A percentile compares a stretch with the other conserved stretches of the same genome.
Conservation (phyloP, 1,140 invertebrate genomes). For the Centruroides vittatus region DNA sequence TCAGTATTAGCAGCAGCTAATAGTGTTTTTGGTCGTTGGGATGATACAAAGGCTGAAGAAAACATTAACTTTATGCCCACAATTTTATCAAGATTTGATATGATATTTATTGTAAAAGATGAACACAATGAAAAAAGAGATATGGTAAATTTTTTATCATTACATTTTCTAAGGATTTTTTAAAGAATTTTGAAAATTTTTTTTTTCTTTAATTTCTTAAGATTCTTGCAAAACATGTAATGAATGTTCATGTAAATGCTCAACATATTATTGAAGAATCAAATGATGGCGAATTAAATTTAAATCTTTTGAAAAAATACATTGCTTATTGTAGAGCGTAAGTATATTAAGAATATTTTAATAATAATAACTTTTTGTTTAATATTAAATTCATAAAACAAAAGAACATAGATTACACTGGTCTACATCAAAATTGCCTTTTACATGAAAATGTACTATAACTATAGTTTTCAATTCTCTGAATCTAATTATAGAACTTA, state of each 20-base stretch:
- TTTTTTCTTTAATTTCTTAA: conserved; percentile 22
- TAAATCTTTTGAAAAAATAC: conserved; percentile 82
- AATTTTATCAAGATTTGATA: conserved; percentile 98
- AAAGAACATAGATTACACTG: no score
- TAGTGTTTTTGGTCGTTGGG: conserved; percentile 96
- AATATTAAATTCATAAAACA: no score
- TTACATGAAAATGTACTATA: no score
- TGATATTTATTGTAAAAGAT: conserved; percentile 99
- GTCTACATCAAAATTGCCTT: no score
- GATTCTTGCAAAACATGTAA: conserved; percentile 90
- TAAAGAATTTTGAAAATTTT: no score
- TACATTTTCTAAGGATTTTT: no score
- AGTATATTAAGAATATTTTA: conserved; percentile 21
- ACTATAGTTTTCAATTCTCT: no score
- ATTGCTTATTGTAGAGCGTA: conserved; percentile 78
- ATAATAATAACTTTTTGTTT: no score
- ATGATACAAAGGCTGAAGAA: conserved; percentile 93
- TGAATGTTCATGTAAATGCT: conserved; percentile 88
- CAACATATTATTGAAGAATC: conserved; percentile 46
- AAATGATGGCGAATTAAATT: conserved; percentile 60
- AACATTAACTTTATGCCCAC: conserved; percentile 99
- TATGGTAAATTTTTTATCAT: conserved; percentile 40
- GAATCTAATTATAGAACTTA: no score
- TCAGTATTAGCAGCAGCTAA: conserved; percentile 97
- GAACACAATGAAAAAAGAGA: conserved; percentile 80